A percentile compares a stretch with the other conserved stretches of the same genome.
Evolutionary conservation across 2,888 invertebrate species (phyloP).

Genomic region (Hypercompe scribonia): DNA sequence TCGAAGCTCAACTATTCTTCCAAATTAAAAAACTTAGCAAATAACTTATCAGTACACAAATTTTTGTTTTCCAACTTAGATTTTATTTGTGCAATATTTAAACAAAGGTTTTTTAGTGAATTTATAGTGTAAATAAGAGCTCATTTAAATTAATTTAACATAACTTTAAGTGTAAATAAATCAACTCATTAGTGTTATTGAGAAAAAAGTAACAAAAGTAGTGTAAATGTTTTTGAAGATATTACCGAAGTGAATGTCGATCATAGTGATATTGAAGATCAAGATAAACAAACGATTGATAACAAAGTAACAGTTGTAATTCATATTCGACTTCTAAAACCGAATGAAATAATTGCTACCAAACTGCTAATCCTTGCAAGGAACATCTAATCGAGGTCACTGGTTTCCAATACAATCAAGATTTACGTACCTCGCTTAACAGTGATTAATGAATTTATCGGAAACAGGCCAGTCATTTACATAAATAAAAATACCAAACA

Average conservation of each 20-base stretch:
- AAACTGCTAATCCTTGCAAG: constrained; percentile 48
- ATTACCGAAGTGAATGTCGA: constrained; percentile 16
- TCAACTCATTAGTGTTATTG: constrained; percentile 35
- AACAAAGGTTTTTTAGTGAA: constrained; percentile 51
- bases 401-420: constrained; percentile 57
- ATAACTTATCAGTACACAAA: not conserved
- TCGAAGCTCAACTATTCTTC: constrained; percentile 48
- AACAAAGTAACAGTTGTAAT: constrained; percentile 50
- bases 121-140: constrained; percentile 44
- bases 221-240: constrained; percentile 12
- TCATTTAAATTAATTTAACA: constrained; percentile 38
- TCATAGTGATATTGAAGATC: constrained; percentile 34
- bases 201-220: constrained; percentile 20
- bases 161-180: constrained; percentile 43
- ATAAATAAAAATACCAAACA: constrained; percentile 10
- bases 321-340: constrained; percentile 45
- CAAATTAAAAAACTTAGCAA: constrained; percentile 26
- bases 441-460: constrained; percentile 8
- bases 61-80: constrained; percentile 28
- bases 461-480: constrained; percentile 12
- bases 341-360: constrained; percentile 57
- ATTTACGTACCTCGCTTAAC: constrained; percentile 37
- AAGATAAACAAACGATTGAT: constrained; percentile 39
- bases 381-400: constrained; percentile 56
- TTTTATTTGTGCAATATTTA: constrained; percentile 54